A percentile compares a stretch with the other conserved stretches of the same genome.
These are phyloP conservation scores for Ptychochromis oligacanthus DNA, from an alignment of 2,113 vertebrate genomes.

Conservation along the genomic window DNA sequence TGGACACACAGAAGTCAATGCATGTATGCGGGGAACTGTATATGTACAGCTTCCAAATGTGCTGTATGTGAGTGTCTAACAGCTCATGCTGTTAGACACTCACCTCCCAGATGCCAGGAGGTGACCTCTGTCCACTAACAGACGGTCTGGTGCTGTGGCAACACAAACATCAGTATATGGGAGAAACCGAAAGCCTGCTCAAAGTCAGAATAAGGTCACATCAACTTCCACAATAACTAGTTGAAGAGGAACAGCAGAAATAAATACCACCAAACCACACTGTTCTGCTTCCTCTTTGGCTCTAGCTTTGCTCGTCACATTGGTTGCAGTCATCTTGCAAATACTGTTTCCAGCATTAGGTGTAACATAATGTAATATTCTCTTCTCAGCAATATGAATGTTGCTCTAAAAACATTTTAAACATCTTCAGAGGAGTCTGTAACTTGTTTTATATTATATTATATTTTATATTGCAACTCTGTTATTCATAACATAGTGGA, in stretches of 20 bases:
- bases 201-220: slow-evolving; percentile 53
- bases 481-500: background rate
- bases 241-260: slow-evolving; percentile 10
- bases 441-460: slow-evolving; percentile 1
- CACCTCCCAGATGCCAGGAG: slow-evolving; percentile 58
- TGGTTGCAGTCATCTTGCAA: background rate
- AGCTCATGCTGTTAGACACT: slow-evolving; percentile 6
- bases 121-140: slow-evolving; percentile 55
- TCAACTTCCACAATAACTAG: slow-evolving; percentile 20
- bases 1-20: background rate
- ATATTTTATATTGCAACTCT: background rate
- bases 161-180: background rate
- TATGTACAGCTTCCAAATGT: background rate
- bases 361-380: slow-evolving; percentile 8
- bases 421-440: background rate
- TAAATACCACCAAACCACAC: background rate
- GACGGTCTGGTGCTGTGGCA: slow-evolving; percentile 40
- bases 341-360: slow-evolving; percentile 9
- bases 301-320: background rate
- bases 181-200: slow-evolving; percentile 9
- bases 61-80: background rate
- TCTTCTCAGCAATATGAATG: slow-evolving; percentile 15
- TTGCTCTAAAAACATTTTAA: slow-evolving; percentile 5
- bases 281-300: slow-evolving; percentile 11
- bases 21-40: background rate